Evolutionary conservation across 2,797 vertebrate genomes (phyloP).

Genomic region (Dromococcyx pavoninus): DNA sequence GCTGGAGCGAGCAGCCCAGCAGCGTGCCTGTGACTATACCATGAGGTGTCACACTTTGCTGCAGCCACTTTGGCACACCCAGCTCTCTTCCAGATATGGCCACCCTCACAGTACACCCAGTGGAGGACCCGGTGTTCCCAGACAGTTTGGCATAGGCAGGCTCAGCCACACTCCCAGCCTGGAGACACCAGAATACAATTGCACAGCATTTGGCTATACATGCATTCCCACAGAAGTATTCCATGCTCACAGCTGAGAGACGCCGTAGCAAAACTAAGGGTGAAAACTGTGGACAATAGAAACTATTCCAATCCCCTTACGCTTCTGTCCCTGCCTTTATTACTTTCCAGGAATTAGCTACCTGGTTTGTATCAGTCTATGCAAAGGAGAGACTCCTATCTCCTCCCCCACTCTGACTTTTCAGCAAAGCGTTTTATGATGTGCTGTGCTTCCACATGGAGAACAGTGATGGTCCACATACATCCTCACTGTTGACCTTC

Average conservation of each 20-base stretch:
- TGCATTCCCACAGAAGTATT: background rate
- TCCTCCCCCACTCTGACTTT: background rate
- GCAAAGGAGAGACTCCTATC: background rate
- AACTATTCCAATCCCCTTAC: fast-evolving
- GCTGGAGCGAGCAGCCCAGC: background rate
- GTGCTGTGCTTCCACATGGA: background rate
- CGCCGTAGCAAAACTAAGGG: background rate
- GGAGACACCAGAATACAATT: fast-evolving
- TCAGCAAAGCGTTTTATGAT: background rate
- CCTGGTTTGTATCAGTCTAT: fast-evolving
- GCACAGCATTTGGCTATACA: fast-evolving
- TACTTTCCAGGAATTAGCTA: background rate
- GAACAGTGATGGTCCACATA: background rate
- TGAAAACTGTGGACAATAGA: background rate
- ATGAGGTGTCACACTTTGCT: background rate
- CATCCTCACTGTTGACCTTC: background rate
- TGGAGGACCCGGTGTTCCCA: background rate
- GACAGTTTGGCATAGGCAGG: fast-evolving
- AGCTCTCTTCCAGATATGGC: background rate
- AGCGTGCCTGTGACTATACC: too few relatives aligned
- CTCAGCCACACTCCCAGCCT: background rate
- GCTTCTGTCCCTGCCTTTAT: background rate
- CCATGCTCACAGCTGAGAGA: background rate
- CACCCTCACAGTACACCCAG: background rate
- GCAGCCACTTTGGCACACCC: background rate